Conservation (phyloP, 1,140 invertebrate genomes). For the Orchestia grillus region DNA sequence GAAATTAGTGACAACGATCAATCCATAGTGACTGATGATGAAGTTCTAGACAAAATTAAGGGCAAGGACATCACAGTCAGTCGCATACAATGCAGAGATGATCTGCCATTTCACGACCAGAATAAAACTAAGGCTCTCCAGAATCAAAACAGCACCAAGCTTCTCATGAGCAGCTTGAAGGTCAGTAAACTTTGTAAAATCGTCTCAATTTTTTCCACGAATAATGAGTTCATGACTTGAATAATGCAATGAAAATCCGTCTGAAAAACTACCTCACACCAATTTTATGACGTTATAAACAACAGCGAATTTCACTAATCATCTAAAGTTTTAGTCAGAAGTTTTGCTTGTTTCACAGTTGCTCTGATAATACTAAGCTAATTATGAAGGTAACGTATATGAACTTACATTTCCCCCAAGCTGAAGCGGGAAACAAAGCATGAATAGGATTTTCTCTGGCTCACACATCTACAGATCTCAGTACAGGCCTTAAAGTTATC, state of each 20-base stretch:
- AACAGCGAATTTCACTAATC: not conserved
- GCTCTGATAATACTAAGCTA: no score
- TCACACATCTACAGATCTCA: no score
- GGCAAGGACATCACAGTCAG: constrained; percentile 48
- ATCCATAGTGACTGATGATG: constrained; percentile 20
- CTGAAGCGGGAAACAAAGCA: no score
- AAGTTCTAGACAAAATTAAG: constrained; percentile 22
- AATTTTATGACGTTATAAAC: not conserved
- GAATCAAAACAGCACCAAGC: not conserved
- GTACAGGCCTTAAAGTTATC: no score
- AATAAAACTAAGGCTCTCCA: not conserved
- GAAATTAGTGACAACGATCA: not conserved
- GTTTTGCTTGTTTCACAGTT: not conserved
- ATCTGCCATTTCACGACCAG: not conserved
- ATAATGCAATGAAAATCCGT: no score
- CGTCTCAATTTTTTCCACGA: not conserved
- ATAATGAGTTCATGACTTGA: not conserved
- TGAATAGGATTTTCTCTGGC: no score
- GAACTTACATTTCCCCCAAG: no score
- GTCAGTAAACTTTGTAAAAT: not conserved
- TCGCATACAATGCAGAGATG: not conserved
- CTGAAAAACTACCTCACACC: no score
- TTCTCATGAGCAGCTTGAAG: not conserved
- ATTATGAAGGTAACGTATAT: no score
- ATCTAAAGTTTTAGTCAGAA: not conserved